A percentile compares a stretch with the other conserved stretches of the same genome.
phyloP scores from a whole-genome alignment of 2,888 invertebrate species.

The Coelinius sp. region DNA sequence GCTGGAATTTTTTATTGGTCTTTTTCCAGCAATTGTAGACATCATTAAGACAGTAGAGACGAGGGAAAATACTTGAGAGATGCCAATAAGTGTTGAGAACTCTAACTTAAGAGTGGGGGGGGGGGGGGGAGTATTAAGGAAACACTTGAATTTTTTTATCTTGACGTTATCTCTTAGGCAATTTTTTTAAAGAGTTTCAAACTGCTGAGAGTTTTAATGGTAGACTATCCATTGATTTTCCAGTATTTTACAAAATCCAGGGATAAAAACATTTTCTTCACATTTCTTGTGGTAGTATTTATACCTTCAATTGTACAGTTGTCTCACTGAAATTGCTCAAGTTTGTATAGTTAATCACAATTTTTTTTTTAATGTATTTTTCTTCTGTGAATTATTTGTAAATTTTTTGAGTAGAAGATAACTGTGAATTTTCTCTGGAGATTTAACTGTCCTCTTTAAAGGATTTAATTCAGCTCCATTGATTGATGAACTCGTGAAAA shows the following conservation, averaged over 20 bases:
- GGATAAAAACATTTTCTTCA: neutral
- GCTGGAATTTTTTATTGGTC: conserved; percentile 25
- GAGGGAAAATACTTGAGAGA: conserved; percentile 17
- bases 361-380: conserved; percentile 22
- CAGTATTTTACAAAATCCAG: neutral
- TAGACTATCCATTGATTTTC: neutral
- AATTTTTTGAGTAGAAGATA: conserved; percentile 28
- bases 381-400: conserved; percentile 32
- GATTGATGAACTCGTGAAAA: conserved; percentile 6
- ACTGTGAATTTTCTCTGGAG: conserved; percentile 28
- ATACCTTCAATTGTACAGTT: conserved; percentile 29
- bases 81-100: conserved; percentile 16
- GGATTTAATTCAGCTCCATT: neutral
- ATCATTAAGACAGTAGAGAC: neutral
- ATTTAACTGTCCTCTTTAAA: neutral
- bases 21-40: conserved; percentile 32
- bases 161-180: neutral
- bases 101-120: neutral
- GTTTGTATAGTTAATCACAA: conserved; percentile 47
- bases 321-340: conserved; percentile 42
- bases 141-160: neutral
- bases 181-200: neutral
- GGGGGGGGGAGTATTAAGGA: neutral
- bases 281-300: neutral
- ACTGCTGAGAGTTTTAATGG: neutral